phyloP scores from a whole-genome alignment of 2,797 vertebrate genomes.

The Oryzias sinensis region DNA sequence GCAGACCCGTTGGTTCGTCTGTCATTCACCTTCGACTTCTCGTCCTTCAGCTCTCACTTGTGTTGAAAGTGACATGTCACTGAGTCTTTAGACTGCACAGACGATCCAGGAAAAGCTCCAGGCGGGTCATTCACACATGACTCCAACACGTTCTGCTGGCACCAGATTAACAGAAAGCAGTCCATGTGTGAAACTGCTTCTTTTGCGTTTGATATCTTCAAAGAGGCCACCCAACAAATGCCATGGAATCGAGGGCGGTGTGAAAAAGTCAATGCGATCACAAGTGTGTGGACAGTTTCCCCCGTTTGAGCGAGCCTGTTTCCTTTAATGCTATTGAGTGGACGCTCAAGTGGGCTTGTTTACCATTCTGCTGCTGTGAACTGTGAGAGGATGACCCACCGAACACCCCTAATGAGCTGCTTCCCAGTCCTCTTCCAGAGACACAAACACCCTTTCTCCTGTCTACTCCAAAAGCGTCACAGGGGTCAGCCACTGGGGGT shows the following conservation, averaged over 20 bases:
- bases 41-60: too few species aligned
- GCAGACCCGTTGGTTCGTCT: too few species aligned
- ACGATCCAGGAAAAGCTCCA: too few species aligned
- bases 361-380: slow-evolving; percentile 50
- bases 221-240: slow-evolving; percentile 15
- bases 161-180: background rate
- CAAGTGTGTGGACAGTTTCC: slow-evolving; percentile 25
- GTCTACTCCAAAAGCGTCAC: slow-evolving; percentile 29
- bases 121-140: too few species aligned
- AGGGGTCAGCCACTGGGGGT: slow-evolving; percentile 67
- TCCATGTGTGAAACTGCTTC: too few species aligned
- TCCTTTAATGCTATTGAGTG: slow-evolving; percentile 29
- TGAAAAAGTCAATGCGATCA: background rate
- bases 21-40: background rate
- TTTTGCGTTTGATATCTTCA: background rate
- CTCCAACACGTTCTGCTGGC: too few species aligned
- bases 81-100: too few species aligned
- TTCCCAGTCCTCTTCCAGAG: slow-evolving; percentile 17
- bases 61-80: too few species aligned
- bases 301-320: slow-evolving; percentile 28
- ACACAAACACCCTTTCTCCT: slow-evolving; percentile 5
- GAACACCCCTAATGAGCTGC: slow-evolving; percentile 62
- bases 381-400: slow-evolving; percentile 44
- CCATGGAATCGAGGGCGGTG: slow-evolving; percentile 8
- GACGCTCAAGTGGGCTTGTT: slow-evolving; percentile 48